Conservation (phyloP, 2,888 invertebrate genomes). For the Mimumesa dahlbomi region DNA sequence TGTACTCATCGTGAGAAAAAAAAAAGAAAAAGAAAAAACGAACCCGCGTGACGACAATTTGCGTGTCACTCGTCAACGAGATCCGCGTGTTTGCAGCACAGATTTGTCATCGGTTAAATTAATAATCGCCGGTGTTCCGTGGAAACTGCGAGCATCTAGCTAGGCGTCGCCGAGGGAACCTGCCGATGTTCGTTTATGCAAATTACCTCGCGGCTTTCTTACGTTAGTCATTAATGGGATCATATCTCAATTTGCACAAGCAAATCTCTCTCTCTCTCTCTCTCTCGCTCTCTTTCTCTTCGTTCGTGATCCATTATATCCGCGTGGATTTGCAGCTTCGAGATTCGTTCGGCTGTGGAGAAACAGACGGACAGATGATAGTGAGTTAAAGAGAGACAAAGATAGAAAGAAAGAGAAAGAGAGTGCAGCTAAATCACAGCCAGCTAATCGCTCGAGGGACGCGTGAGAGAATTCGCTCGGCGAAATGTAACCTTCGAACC, state of each 20-base stretch:
- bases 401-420: neutral
- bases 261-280: conserved; percentile 16
- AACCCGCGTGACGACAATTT: too few relatives aligned
- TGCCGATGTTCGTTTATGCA: conserved; percentile 24
- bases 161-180: conserved; percentile 10
- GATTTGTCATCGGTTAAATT: too few relatives aligned
- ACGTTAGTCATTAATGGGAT: conserved; percentile 37
- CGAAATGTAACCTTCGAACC: conserved; percentile 3
- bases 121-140: too few relatives aligned
- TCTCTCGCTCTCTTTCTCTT: conserved; percentile 13
- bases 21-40: too few relatives aligned
- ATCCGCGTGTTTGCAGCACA: too few relatives aligned
- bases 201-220: conserved; percentile 20
- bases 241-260: conserved; percentile 11
- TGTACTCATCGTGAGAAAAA: too few relatives aligned
- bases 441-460: conserved; percentile 6
- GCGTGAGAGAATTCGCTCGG: neutral
- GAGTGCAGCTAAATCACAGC: neutral
- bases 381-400: neutral
- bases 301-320: neutral
- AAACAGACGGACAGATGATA: too few relatives aligned
- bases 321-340: neutral
- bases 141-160: conserved; percentile 7
- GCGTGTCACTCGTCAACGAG: too few relatives aligned
- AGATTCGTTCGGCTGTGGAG: neutral